phyloP scores from a whole-genome alignment of 2,888 invertebrate species.

The Caenorhabditis sp. region DNA sequence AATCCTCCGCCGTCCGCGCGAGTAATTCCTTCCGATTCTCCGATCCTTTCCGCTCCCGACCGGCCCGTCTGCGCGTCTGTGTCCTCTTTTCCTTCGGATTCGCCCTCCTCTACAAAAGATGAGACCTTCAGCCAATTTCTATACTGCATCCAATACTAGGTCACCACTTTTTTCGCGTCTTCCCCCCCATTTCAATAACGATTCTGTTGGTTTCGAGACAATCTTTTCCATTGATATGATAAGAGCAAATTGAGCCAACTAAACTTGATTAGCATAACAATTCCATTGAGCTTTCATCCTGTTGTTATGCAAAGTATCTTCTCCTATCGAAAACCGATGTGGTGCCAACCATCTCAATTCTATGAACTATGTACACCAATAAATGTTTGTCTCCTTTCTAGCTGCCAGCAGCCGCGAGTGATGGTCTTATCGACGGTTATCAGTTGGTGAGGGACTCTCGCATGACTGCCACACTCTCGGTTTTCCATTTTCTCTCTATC shows the following conservation, averaged over 20 bases:
- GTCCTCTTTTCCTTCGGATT: slow-evolving; percentile 24
- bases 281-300: too few relatives aligned
- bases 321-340: background rate
- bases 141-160: slow-evolving; percentile 46
- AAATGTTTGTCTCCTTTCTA: too few relatives aligned
- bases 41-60: slow-evolving; percentile 46
- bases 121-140: slow-evolving; percentile 51
- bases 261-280: too few relatives aligned
- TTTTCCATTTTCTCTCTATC: slow-evolving; percentile 19
- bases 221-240: too few relatives aligned
- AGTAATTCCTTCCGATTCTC: background rate
- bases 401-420: too few relatives aligned
- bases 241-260: too few relatives aligned
- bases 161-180: slow-evolving; percentile 15
- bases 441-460: too few relatives aligned
- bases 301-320: background rate
- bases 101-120: slow-evolving; percentile 1
- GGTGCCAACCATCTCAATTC: too few relatives aligned
- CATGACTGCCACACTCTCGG: too few relatives aligned
- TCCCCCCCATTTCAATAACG: background rate
- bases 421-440: slow-evolving; percentile 33
- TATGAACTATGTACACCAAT: slow-evolving; percentile 43
- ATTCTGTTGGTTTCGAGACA: too few relatives aligned
- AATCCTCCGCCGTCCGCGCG: slow-evolving; percentile 4
- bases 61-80: slow-evolving; percentile 38